Percentiles rank a stretch among this genome's conserved stretches.
Evolutionary conservation across 2,888 invertebrate species (phyloP).

Genomic region (Catocala nupta): DNA sequence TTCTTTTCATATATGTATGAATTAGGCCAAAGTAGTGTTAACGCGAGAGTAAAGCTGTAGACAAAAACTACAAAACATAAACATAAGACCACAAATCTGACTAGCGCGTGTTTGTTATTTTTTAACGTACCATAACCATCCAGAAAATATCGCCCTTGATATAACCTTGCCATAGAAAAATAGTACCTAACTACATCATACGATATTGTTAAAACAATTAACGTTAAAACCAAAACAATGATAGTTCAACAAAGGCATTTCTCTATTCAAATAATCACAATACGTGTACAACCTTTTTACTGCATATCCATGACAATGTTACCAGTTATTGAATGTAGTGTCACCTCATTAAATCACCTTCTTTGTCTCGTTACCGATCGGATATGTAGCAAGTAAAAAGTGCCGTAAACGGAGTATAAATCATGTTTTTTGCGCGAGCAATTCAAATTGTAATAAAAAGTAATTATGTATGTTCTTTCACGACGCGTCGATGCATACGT

Average conservation of each 20-base stretch:
- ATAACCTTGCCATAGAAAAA: neutral
- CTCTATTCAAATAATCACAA: neutral
- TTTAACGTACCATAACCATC: too few relatives aligned
- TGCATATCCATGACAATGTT: constrained; percentile 2
- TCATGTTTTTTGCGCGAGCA: constrained; percentile 2
- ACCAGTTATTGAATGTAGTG: constrained; percentile 5
- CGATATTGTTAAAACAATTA: neutral
- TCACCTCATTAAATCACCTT: constrained; percentile 1
- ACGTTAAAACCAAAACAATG: neutral
- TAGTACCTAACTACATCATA: neutral
- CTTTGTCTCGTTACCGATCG: constrained; percentile 2
- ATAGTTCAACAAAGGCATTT: neutral
- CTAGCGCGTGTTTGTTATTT: too few relatives aligned
- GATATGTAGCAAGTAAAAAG: neutral
- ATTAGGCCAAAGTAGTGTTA: too few relatives aligned
- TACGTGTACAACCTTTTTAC: constrained; percentile 1
- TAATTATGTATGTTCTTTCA: neutral
- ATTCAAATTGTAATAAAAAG: neutral
- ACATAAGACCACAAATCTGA: too few relatives aligned
- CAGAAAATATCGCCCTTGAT: too few relatives aligned
- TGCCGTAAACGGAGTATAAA: neutral
- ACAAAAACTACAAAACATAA: too few relatives aligned
- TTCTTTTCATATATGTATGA: too few relatives aligned
- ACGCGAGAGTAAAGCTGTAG: too few relatives aligned
- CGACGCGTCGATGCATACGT: neutral